phyloP scores from a whole-genome alignment of 2,888 invertebrate genomes.

The Cybosia mesomella region DNA sequence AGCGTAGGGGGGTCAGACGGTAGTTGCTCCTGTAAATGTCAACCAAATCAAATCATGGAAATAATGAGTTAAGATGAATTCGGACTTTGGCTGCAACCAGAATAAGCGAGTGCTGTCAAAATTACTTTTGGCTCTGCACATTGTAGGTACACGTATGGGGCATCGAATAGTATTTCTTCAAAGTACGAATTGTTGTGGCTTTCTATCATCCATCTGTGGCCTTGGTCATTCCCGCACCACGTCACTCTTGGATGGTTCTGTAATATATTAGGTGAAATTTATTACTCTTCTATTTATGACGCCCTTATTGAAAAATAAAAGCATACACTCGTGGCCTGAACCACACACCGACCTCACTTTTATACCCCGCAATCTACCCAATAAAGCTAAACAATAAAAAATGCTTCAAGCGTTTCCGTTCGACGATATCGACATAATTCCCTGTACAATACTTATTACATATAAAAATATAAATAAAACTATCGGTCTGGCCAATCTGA shows the following conservation, averaged over 20 bases:
- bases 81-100: no score
- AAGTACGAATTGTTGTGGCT: neutral
- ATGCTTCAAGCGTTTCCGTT: constrained; percentile 21
- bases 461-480: constrained; percentile 33
- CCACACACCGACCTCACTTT: constrained; percentile 11
- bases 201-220: neutral
- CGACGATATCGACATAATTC: constrained; percentile 25
- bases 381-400: constrained; percentile 28
- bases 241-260: neutral
- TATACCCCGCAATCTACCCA: constrained; percentile 19
- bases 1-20: no score
- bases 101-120: no score
- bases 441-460: constrained; percentile 19
- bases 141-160: neutral
- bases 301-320: constrained; percentile 19
- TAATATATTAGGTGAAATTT: neutral
- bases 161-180: neutral
- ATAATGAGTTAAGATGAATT: no score
- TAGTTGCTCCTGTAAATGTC: no score
- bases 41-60: no score
- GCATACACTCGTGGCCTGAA: neutral
- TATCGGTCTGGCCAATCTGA: constrained; percentile 48
- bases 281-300: constrained; percentile 9
- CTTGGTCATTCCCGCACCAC: neutral
- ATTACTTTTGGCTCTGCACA: no score